A percentile compares a stretch with the other conserved stretches of the same genome.
Conservation (phyloP, 2,888 invertebrate genomes). For the Toxonevra muliebris region DNA sequence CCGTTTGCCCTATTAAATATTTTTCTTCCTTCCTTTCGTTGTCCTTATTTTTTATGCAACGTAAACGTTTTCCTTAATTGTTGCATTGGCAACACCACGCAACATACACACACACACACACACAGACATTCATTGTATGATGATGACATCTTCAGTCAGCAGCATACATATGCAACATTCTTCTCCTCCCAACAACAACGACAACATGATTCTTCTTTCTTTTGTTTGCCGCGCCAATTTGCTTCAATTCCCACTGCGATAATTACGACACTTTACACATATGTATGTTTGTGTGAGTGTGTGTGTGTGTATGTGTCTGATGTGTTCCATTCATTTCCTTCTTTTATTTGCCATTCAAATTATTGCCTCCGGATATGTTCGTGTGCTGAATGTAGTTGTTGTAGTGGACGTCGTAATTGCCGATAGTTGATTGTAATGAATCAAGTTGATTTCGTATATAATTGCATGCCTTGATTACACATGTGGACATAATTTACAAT, state of each 20-base stretch:
- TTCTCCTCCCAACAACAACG: background rate
- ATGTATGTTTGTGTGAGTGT: background rate
- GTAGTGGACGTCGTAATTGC: constrained; percentile 18
- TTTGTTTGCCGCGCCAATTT: constrained; percentile 22
- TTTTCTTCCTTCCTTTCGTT: background rate
- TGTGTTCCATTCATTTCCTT: background rate
- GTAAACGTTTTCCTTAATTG: background rate
- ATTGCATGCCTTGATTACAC: too few relatives aligned
- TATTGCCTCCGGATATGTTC: background rate
- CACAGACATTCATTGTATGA: background rate
- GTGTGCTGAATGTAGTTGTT: background rate
- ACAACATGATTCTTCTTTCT: background rate
- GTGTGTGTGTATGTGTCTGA: background rate
- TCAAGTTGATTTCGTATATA: background rate
- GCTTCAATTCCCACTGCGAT: constrained; percentile 26
- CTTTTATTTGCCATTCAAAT: background rate
- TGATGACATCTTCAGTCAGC: background rate
- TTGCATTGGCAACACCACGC: background rate
- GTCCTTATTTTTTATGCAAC: background rate
- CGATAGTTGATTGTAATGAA: background rate
- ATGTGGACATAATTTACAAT: too few relatives aligned
- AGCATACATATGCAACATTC: constrained; percentile 2
- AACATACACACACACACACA: background rate
- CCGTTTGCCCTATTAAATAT: background rate
- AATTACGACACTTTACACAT: constrained; percentile 25